Evolutionary conservation across 1,140 invertebrate genomes (phyloP).

Genomic region (Leguminivora glycinivorella): DNA sequence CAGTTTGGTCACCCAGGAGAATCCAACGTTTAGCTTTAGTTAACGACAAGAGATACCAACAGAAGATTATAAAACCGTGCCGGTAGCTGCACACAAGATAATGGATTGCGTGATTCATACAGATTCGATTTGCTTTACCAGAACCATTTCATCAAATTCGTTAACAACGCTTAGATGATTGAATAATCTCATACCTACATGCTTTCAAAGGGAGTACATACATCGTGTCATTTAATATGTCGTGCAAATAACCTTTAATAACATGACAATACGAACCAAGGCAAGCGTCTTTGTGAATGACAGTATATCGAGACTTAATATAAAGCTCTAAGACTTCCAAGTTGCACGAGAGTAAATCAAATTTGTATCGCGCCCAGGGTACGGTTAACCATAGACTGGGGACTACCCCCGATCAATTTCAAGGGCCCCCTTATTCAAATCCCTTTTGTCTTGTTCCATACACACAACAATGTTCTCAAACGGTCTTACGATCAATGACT

Average conservation of each 20-base stretch:
- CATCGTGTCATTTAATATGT: too few species aligned
- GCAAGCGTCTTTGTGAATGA: too few species aligned
- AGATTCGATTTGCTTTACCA: neutral
- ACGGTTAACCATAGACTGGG: slow-evolving; percentile 71
- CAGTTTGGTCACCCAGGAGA: too few species aligned
- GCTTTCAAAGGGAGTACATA: slow-evolving; percentile 23
- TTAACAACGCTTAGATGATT: slow-evolving; percentile 1
- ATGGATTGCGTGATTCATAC: neutral
- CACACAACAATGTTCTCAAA: slow-evolving; percentile 49
- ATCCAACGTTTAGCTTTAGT: too few species aligned
- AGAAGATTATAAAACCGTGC: too few species aligned
- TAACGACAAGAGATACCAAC: too few species aligned
- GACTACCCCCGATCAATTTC: slow-evolving; percentile 75
- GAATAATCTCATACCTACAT: slow-evolving; percentile 10
- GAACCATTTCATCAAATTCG: neutral
- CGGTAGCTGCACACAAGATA: neutral
- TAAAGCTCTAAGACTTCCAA: slow-evolving; percentile 23
- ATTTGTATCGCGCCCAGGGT: slow-evolving; percentile 67
- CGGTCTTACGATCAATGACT: slow-evolving; percentile 26
- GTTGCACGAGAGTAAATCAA: slow-evolving; percentile 54
- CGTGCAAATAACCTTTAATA: too few species aligned
- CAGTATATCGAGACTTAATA: slow-evolving; percentile 32
- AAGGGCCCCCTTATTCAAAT: slow-evolving; percentile 75
- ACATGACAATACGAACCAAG: too few species aligned
- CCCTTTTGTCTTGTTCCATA: slow-evolving; percentile 75